These are phyloP conservation scores for Eumerus sabulonum DNA, from an alignment of 2,888 invertebrate species.

Conservation along the genomic window DNA sequence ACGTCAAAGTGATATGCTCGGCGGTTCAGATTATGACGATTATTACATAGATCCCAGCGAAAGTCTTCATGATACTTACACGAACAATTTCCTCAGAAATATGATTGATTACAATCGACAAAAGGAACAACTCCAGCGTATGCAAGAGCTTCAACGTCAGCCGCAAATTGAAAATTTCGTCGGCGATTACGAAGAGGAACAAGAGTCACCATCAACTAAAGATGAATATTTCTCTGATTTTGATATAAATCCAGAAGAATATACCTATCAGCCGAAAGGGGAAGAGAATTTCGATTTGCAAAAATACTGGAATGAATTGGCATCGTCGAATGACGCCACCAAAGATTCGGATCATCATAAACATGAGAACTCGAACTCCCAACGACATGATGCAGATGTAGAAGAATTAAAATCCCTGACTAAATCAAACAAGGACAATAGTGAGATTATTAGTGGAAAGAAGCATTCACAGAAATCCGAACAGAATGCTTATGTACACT, in stretches of 20 bases:
- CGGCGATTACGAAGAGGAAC: conserved; percentile 20
- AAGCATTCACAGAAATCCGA: conserved; percentile 23
- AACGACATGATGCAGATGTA: conserved; percentile 83
- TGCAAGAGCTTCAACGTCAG: conserved; percentile 71
- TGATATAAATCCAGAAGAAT: conserved; percentile 63
- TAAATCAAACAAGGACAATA: conserved; percentile 73
- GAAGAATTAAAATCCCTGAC: conserved; percentile 83
- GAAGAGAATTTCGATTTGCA: conserved; percentile 60
- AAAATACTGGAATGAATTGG: conserved; percentile 59
- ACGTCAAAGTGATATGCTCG: conserved; percentile 71
- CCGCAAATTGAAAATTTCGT: conserved; percentile 81
- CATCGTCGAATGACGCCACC: conserved; percentile 27
- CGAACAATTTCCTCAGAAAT: conserved; percentile 81
- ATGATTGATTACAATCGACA: conserved; percentile 82
- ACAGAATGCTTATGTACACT: conserved; percentile 10
- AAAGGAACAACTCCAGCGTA: conserved; percentile 75
- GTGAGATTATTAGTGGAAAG: conserved; percentile 33
- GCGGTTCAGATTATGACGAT: conserved; percentile 76
- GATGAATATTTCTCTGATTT: conserved; percentile 53
- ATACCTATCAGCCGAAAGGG: conserved; percentile 67
- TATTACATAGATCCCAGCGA: conserved; percentile 73
- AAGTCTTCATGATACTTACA: conserved; percentile 79
- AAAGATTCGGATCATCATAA: conserved; percentile 16
- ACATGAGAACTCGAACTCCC: conserved; percentile 63
- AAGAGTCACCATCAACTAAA: conserved; percentile 6